Conservation (phyloP, 2,113 vertebrate genomes). For the Platichthys flesus region DNA sequence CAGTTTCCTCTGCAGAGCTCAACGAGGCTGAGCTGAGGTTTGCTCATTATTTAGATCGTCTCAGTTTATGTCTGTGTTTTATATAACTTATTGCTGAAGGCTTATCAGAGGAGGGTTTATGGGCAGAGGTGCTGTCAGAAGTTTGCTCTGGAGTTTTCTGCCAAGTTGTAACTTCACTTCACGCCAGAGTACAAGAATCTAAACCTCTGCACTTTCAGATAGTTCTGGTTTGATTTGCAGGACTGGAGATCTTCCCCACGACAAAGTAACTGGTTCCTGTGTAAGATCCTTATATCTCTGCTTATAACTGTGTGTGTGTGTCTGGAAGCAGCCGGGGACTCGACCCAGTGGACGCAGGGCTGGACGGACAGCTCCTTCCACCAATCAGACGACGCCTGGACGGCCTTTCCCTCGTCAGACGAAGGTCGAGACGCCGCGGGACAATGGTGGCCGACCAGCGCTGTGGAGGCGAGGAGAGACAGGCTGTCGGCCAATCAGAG, state of each 20-base stretch:
- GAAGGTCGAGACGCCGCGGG: conserved; percentile 36
- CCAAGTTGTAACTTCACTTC: no score
- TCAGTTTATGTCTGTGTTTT: conserved; percentile 1
- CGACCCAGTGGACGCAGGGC: conserved; percentile 47
- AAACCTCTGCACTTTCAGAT: no score
- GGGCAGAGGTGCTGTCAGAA: no score
- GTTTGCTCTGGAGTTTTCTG: no score
- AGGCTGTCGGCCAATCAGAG: conserved; percentile 40
- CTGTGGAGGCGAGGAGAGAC: conserved; percentile 58
- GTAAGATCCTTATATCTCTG: no score
- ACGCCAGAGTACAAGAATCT: no score
- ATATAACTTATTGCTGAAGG: not conserved
- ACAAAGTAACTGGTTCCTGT: no score
- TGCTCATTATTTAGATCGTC: not conserved
- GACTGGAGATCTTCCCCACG: no score
- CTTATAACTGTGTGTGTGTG: not conserved
- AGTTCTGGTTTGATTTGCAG: no score
- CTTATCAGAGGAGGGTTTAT: not conserved
- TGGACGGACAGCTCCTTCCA: conserved; percentile 56
- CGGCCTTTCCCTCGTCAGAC: conserved; percentile 68
- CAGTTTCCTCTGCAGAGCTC: conserved; percentile 29
- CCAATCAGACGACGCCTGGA: conserved; percentile 72
- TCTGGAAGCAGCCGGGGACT: conserved; percentile 50
- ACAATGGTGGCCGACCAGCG: conserved; percentile 77
- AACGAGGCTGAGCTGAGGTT: conserved; percentile 18